A percentile compares a stretch with the other conserved stretches of the same genome.
Evolutionary conservation across 2,797 vertebrate genomes (phyloP).

Genomic region (Tapirus indicus): DNA sequence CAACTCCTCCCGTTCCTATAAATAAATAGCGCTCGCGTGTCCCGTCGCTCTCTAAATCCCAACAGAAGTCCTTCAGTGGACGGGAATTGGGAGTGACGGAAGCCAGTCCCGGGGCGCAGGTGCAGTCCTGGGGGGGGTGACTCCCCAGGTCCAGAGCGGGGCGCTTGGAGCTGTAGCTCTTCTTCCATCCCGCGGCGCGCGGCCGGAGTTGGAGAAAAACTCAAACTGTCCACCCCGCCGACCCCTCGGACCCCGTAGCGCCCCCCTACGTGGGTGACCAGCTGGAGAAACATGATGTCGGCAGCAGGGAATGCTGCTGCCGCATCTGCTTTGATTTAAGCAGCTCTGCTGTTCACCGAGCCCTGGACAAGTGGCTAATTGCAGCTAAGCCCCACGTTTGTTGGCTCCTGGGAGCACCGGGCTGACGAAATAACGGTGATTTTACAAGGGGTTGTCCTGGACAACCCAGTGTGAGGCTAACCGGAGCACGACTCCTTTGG

Average conservation of each 20-base stretch:
- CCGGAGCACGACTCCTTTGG: not conserved
- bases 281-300: constrained; percentile 80
- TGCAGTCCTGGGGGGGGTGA: not conserved
- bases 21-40: not conserved
- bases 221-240: not conserved
- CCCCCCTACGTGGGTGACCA: constrained; percentile 72
- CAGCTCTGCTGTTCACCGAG: constrained; percentile 66
- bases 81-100: not conserved
- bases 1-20: not conserved
- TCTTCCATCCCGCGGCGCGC: not conserved
- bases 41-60: not conserved
- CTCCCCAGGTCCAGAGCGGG: not conserved
- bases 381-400: constrained; percentile 22
- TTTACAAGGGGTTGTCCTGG: not conserved
- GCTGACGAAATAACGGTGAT: not conserved
- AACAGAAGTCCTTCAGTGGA: not conserved
- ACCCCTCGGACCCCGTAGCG: constrained; percentile 51
- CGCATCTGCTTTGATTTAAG: constrained; percentile 76
- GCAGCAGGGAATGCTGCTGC: constrained; percentile 67
- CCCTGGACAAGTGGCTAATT: constrained; percentile 74
- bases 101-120: constrained; percentile 51
- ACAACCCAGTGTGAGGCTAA: not conserved
- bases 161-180: not conserved
- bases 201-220: not conserved
- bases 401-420: not conserved